Percentiles rank a stretch among this genome's conserved stretches.
Conservation (phyloP, 2,113 vertebrate genomes). For the Thunnus thynnus region DNA sequence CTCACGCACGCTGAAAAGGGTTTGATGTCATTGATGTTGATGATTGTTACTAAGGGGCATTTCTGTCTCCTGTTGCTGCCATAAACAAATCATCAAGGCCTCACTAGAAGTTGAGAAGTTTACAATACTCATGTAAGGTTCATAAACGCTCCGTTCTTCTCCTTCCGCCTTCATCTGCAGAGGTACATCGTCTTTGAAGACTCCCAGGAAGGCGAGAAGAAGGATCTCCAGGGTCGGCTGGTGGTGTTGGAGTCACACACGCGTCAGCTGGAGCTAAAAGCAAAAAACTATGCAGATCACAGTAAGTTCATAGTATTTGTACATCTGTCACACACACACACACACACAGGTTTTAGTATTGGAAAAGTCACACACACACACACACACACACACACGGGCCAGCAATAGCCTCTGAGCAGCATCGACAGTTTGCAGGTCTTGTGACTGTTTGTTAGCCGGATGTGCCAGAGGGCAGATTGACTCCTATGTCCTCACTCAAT, state of each 20-base stretch:
- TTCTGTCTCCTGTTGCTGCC: neutral
- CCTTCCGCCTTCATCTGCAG: constrained; percentile 77
- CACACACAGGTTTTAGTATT: neutral
- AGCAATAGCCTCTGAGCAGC: constrained; percentile 24
- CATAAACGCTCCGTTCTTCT: neutral
- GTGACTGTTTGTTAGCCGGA: constrained; percentile 48
- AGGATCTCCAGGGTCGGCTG: constrained; percentile 93
- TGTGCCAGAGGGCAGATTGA: constrained; percentile 30
- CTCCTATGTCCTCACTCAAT: constrained; percentile 7
- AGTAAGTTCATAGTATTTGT: constrained; percentile 86
- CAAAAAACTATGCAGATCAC: constrained; percentile 96
- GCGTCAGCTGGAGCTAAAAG: constrained; percentile 94
- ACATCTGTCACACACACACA: neutral
- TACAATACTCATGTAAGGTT: neutral
- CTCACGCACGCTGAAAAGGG: neutral
- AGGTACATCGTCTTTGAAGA: constrained; percentile 97
- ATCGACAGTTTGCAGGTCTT: constrained; percentile 32
- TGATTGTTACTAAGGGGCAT: neutral
- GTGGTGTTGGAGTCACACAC: constrained; percentile 92
- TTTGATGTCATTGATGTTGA: neutral
- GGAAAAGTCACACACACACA: constrained; percentile 1
- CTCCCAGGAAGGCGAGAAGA: constrained; percentile 97
- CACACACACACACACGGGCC: neutral
- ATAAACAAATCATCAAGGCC: neutral
- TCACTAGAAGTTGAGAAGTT: neutral